Evolutionary conservation across 2,888 invertebrate genomes (phyloP).

Genomic region (Epinotia ramella): DNA sequence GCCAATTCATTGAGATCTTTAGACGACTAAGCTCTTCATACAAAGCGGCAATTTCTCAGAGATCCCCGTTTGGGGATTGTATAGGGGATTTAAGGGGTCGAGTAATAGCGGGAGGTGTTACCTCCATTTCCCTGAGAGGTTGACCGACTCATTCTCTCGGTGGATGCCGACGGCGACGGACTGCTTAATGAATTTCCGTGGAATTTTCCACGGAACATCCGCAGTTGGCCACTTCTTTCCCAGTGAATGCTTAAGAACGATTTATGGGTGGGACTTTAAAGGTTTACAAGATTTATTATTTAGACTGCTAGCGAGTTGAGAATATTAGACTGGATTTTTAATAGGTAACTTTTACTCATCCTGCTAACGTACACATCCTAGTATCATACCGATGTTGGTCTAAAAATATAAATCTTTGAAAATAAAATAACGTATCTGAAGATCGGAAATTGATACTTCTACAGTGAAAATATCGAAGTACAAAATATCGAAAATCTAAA

Average conservation of each 20-base stretch:
- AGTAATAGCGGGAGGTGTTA: constrained; percentile 7
- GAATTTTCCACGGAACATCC: constrained; percentile 59
- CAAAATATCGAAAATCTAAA: no score
- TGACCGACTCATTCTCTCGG: constrained; percentile 58
- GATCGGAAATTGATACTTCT: no score
- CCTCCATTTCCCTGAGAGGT: constrained; percentile 12
- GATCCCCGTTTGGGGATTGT: not conserved
- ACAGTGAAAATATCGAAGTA: no score
- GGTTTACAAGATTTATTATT: constrained; percentile 26
- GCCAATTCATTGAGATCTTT: constrained; percentile 16
- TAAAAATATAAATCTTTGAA: not conserved
- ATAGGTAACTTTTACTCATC: not conserved
- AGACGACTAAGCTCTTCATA: not conserved
- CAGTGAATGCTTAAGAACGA: constrained; percentile 28
- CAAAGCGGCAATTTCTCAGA: constrained; percentile 5
- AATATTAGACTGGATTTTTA: constrained; percentile 4
- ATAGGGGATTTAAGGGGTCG: constrained; percentile 9
- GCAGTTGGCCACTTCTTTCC: constrained; percentile 53
- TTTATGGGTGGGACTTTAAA: constrained; percentile 32
- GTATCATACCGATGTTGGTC: not conserved
- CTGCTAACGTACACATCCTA: no score
- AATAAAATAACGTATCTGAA: no score
- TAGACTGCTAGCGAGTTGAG: not conserved
- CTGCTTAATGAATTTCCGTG: constrained; percentile 54
- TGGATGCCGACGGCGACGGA: constrained; percentile 58